Evolutionary conservation across 2,888 invertebrate genomes (phyloP), one percentile per base, ranked within the genome.

Genomic region (Drosophila falleni): DNA sequence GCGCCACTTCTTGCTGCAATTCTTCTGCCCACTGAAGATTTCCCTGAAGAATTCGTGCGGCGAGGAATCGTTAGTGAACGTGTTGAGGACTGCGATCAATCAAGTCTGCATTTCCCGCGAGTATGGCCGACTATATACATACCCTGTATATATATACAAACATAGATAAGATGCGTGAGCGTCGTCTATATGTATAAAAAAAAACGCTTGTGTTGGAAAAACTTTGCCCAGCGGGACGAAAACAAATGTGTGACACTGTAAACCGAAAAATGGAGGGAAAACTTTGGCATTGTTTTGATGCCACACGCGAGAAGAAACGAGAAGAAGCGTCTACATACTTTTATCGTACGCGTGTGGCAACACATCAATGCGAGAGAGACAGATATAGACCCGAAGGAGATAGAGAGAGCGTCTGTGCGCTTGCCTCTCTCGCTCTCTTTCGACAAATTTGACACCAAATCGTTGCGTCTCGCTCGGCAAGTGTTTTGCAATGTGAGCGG

Each of bases 271-370:
- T n/a, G 6, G 39, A 37, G 5, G 19, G 13, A 46, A 16, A 42
- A 26, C 31, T 33, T 29, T 54, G 50, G 69, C 71, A 56, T 83
- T 47, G 54, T 55, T 68, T 63, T 84, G 73, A 33, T 51, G 51
- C 42, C 81, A 68, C 67, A 41, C 31, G 51, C 47, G 64, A 61
- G 39, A 33, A 39, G 11, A 55, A 23, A 44, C 70, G 71, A 70
- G 53, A 71, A 29, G 55, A 87, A 85, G 76, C 80, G 82, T 53
- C 59, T 54, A 59, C 81, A 85, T 79, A 76, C 85, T 87, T 85
- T 58, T 5, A 62, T 67, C 72, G 79, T 64, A 59, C 63, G 79
- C 59, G 64, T 50, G 73, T 58, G 82, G 64, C 62, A 51, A 10
- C 26, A 80, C 83, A 77, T 49, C 74, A 63, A 88, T 77, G 83